phyloP scores from a whole-genome alignment of 2,113 vertebrate genomes.

The Saguinus midas region DNA sequence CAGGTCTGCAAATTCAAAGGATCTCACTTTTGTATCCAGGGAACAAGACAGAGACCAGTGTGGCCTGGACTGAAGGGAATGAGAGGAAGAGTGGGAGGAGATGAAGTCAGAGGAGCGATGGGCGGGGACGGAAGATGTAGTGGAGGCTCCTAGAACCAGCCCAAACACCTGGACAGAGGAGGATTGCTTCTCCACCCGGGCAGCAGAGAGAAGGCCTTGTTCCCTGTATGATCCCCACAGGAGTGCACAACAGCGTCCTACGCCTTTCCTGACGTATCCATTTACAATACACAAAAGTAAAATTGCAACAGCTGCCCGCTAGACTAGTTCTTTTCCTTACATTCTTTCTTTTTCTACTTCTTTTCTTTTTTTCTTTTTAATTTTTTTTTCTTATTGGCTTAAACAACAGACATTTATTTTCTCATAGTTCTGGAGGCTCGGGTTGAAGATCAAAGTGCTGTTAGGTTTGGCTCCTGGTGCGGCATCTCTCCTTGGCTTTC shows the following conservation, averaged over 20 bases:
- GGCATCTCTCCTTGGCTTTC: neutral
- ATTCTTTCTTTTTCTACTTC: neutral
- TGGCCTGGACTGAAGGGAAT: fast-evolving
- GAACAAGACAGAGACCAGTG: neutral
- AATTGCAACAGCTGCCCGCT: neutral
- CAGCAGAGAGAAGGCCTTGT: neutral
- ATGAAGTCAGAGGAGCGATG: no score
- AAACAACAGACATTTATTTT: neutral
- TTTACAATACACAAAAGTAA: neutral
- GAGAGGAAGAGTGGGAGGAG: neutral
- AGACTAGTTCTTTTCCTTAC: neutral
- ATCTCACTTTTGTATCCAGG: neutral
- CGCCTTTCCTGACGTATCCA: neutral
- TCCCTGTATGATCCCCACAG: neutral
- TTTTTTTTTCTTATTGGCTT: no score
- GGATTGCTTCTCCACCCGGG: fast-evolving
- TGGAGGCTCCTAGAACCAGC: neutral
- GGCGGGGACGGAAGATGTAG: fast-evolving
- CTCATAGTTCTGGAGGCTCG: neutral
- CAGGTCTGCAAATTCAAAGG: neutral
- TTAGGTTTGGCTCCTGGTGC: neutral
- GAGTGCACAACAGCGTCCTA: neutral
- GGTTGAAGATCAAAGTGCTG: neutral
- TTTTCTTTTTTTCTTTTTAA: neutral
- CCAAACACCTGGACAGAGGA: neutral